Evolutionary conservation across 2,888 invertebrate genomes (phyloP).

Genomic region (Drosophila niveifrons): DNA sequence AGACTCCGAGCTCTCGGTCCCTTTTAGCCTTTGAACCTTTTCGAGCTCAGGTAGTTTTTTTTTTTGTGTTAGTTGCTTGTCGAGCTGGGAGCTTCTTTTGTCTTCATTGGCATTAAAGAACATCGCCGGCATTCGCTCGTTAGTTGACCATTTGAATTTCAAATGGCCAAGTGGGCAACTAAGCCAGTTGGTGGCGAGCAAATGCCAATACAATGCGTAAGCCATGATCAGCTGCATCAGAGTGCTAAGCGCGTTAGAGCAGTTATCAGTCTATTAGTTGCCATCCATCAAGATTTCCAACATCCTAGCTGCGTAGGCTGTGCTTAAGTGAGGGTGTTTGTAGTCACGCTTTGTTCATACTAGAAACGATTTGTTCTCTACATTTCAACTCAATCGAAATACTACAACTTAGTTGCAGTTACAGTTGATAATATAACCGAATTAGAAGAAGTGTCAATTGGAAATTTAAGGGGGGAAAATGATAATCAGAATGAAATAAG

Average conservation of each 20-base stretch:
- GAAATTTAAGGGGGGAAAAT: no score
- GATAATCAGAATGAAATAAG: no score
- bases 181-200: conserved; percentile 18
- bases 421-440: no score
- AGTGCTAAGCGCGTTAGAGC: conserved; percentile 70
- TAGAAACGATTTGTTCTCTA: neutral
- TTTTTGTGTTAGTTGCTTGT: neutral
- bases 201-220: conserved; percentile 75
- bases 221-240: conserved; percentile 56
- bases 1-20: conserved; percentile 49
- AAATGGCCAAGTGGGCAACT: conserved; percentile 61
- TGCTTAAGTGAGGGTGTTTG: conserved; percentile 40
- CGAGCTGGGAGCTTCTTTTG: conserved; percentile 59
- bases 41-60: conserved; percentile 66
- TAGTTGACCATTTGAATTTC: conserved; percentile 67
- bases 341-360: conserved; percentile 37
- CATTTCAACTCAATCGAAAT: neutral
- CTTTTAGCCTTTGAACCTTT: conserved; percentile 80
- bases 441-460: no score
- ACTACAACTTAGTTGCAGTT: neutral
- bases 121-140: conserved; percentile 31
- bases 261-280: conserved; percentile 77
- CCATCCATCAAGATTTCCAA: conserved; percentile 44
- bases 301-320: conserved; percentile 43
- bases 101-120: conserved; percentile 46